Conservation (phyloP, 2,113 vertebrate genomes). For the Corythaixoides concolor region DNA sequence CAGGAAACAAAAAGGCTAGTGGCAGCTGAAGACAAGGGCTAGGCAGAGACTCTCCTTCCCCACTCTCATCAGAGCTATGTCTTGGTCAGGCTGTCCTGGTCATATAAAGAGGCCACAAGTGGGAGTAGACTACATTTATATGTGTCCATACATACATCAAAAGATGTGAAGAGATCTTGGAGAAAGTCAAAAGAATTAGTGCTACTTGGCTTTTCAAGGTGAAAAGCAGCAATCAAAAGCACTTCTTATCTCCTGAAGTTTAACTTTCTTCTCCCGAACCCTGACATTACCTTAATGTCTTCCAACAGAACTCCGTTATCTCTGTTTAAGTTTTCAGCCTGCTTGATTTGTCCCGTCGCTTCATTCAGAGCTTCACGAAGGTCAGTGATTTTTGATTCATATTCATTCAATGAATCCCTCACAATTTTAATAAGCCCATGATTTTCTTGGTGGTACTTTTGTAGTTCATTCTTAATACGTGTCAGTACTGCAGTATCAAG, state of each 20-base stretch:
- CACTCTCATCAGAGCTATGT: not conserved
- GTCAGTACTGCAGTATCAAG: slow-evolving; percentile 79
- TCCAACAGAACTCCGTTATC: slow-evolving; percentile 77
- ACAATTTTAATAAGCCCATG: slow-evolving; percentile 75
- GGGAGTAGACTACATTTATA: not conserved
- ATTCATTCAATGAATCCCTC: slow-evolving; percentile 74
- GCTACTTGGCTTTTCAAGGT: not conserved
- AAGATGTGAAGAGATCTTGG: not conserved
- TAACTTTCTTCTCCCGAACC: not conserved
- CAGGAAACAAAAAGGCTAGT: not conserved
- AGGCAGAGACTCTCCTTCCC: not conserved
- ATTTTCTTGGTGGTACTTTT: slow-evolving; percentile 76
- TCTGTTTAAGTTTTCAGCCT: slow-evolving; percentile 82
- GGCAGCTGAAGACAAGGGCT: not conserved
- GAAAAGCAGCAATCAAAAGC: not conserved
- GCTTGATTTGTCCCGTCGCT: slow-evolving; percentile 73
- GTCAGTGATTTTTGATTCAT: slow-evolving; percentile 82
- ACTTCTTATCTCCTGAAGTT: not conserved
- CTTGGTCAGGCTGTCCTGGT: not conserved
- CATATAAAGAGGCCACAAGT: not conserved
- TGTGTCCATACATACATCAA: not conserved
- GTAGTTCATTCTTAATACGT: slow-evolving; percentile 77
- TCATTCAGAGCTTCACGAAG: slow-evolving; percentile 80
- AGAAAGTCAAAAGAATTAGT: not conserved
- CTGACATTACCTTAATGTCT: slow-evolving; percentile 79